Conservation (phyloP, 2,888 invertebrate genomes). For the Apodemia mormo region DNA sequence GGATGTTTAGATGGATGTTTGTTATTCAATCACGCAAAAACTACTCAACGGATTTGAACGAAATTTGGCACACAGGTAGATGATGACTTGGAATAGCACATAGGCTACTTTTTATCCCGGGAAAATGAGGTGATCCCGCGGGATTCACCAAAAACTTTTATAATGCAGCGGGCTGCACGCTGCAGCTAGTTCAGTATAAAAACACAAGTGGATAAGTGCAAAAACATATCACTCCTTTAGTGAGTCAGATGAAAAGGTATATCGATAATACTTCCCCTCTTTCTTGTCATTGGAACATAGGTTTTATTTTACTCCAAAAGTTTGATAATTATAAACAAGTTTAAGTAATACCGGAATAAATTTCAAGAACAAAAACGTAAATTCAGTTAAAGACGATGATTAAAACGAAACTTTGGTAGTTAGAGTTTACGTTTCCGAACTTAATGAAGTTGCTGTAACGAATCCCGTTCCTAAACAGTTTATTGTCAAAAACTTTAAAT, state of each 20-base stretch:
- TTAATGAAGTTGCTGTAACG: conserved; percentile 35
- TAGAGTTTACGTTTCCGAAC: conserved; percentile 34
- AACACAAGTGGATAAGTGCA: too few relatives aligned
- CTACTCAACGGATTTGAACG: too few relatives aligned
- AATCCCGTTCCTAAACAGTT: conserved; percentile 33
- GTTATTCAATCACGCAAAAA: too few relatives aligned
- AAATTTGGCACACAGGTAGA: too few relatives aligned
- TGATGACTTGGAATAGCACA: too few relatives aligned
- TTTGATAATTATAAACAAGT: conserved; percentile 15
- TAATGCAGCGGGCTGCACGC: too few relatives aligned
- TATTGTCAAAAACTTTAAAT: conserved; percentile 44
- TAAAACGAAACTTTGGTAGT: conserved; percentile 37
- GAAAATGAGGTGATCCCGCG: too few relatives aligned
- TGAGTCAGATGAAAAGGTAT: background rate
- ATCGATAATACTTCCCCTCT: background rate
- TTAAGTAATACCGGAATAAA: conserved; percentile 22
- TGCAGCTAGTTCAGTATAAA: too few relatives aligned
- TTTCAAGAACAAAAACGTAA: conserved; percentile 34
- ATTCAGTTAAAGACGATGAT: conserved; percentile 35
- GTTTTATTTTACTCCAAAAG: background rate
- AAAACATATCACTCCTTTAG: background rate
- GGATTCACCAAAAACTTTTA: too few relatives aligned
- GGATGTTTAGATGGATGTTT: too few relatives aligned
- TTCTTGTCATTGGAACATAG: background rate
- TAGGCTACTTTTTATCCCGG: too few relatives aligned